Conservation (phyloP, 2,888 invertebrate species). For the Xylota segnis region DNA sequence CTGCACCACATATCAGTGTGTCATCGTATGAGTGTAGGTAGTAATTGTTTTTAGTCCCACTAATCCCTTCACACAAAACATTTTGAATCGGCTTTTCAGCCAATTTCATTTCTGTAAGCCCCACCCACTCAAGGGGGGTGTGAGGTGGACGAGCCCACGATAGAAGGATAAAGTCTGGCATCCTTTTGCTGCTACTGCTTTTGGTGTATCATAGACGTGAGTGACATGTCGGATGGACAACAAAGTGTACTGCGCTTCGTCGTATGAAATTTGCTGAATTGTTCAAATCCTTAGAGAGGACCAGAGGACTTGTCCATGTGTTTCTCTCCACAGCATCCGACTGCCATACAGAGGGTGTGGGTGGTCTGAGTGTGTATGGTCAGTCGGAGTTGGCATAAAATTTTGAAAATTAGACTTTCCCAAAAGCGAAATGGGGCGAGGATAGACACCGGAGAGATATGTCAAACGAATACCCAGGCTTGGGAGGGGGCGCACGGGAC, state of each 20-base stretch:
- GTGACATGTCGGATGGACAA: slow-evolving; percentile 70
- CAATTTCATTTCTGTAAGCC: slow-evolving; percentile 74
- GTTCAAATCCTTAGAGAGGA: slow-evolving; percentile 68
- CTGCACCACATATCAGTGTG: slow-evolving; percentile 8
- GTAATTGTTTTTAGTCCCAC: slow-evolving; percentile 73
- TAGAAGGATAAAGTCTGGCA: slow-evolving; percentile 37
- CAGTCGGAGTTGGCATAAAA: slow-evolving; percentile 63
- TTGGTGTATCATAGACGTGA: slow-evolving; percentile 52
- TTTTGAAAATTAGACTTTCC: slow-evolving; percentile 72
- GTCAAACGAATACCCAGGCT: slow-evolving; percentile 27
- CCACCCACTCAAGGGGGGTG: neutral
- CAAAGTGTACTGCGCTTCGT: slow-evolving; percentile 68
- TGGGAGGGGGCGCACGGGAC: too few species aligned
- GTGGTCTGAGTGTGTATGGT: neutral
- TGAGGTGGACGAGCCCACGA: neutral
- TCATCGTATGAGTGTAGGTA: slow-evolving; percentile 40
- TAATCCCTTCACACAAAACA: slow-evolving; percentile 76
- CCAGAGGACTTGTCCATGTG: slow-evolving; percentile 46
- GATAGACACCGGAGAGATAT: slow-evolving; percentile 22
- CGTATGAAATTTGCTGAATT: slow-evolving; percentile 72
- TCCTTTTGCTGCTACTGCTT: slow-evolving; percentile 56
- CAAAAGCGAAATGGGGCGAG: slow-evolving; percentile 45
- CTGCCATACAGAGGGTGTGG: neutral
- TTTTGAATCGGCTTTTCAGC: slow-evolving; percentile 76
- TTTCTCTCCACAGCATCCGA: slow-evolving; percentile 36